A percentile compares a stretch with the other conserved stretches of the same genome.
Conservation (phyloP, 2,113 vertebrate species). For the Sapayoa aenigma region DNA sequence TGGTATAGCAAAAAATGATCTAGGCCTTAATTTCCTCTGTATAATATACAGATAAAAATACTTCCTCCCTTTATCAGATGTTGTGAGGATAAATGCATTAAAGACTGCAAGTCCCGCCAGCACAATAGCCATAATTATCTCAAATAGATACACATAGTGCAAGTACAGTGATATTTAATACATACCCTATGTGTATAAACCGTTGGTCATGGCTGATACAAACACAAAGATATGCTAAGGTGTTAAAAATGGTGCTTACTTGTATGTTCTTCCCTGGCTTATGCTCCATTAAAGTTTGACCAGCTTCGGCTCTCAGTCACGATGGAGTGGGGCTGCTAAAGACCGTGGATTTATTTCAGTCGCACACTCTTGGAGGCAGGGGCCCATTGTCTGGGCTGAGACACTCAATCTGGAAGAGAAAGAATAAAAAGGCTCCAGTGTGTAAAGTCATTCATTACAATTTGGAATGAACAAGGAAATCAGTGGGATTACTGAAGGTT, state of each 20-base stretch:
- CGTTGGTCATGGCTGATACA: conserved; percentile 7
- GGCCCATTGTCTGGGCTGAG: conserved; percentile 49
- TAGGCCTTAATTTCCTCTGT: neutral
- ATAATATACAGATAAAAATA: conserved; percentile 3
- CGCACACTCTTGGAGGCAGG: neutral
- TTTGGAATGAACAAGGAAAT: conserved; percentile 39
- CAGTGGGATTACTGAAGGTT: conserved; percentile 43
- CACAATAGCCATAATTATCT: neutral
- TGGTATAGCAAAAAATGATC: neutral
- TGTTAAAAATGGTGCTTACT: conserved; percentile 37
- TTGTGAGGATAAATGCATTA: conserved; percentile 4
- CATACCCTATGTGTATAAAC: neutral
- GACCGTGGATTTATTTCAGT: conserved; percentile 29
- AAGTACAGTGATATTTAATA: conserved; percentile 36
- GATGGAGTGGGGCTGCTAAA: neutral
- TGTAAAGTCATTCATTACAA: conserved; percentile 56
- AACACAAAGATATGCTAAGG: neutral
- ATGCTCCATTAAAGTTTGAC: neutral
- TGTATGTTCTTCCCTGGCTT: neutral
- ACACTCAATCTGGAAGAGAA: conserved; percentile 46
- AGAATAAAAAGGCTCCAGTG: conserved; percentile 35
- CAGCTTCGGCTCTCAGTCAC: neutral
- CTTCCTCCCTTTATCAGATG: conserved; percentile 36
- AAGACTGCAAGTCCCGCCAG: neutral
- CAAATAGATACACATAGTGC: neutral